Evolutionary conservation across 2,113 vertebrate genomes (phyloP).

Genomic region (Panurus biarmicus): DNA sequence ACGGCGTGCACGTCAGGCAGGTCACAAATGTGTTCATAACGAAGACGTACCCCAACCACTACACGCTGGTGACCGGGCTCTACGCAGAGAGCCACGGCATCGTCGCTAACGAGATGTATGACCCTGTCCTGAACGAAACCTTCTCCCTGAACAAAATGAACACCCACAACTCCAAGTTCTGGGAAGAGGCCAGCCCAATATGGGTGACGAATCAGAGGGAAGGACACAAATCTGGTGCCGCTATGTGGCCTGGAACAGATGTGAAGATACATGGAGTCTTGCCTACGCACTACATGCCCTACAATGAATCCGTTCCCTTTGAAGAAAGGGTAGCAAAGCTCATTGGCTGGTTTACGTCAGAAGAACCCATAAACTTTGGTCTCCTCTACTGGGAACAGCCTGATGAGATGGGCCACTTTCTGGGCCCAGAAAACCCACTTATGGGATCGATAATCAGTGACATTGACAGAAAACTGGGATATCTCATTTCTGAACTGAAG

Average conservation of each 20-base stretch:
- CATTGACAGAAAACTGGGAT: slow-evolving; percentile 83
- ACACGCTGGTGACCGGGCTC: slow-evolving; percentile 87
- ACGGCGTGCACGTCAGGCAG: slow-evolving; percentile 76
- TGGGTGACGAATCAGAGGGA: slow-evolving; percentile 87
- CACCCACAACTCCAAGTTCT: slow-evolving; percentile 80
- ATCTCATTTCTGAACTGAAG: slow-evolving; percentile 79
- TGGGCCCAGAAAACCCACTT: slow-evolving; percentile 80
- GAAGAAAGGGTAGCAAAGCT: slow-evolving; percentile 78
- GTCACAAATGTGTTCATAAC: slow-evolving; percentile 85
- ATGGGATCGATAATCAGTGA: slow-evolving; percentile 78
- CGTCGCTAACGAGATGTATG: slow-evolving; percentile 89
- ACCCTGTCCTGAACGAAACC: slow-evolving; percentile 75
- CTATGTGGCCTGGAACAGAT: slow-evolving; percentile 91
- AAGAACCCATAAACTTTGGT: slow-evolving; percentile 80
- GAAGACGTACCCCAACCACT: slow-evolving; percentile 88
- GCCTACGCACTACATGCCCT: slow-evolving; percentile 77
- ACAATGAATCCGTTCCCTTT: slow-evolving; percentile 81
- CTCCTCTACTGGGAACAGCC: slow-evolving; percentile 92
- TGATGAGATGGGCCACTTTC: slow-evolving; percentile 78
- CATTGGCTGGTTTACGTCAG: slow-evolving; percentile 80
- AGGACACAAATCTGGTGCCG: slow-evolving; percentile 79
- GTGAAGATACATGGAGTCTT: slow-evolving; percentile 79
- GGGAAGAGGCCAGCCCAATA: slow-evolving; percentile 84
- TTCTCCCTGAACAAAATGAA: slow-evolving; percentile 81
- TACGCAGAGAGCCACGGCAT: slow-evolving; percentile 86